These are phyloP conservation scores for Adelphocoris suturalis DNA, from an alignment of 2,888 invertebrate species.

Conservation along the genomic window DNA sequence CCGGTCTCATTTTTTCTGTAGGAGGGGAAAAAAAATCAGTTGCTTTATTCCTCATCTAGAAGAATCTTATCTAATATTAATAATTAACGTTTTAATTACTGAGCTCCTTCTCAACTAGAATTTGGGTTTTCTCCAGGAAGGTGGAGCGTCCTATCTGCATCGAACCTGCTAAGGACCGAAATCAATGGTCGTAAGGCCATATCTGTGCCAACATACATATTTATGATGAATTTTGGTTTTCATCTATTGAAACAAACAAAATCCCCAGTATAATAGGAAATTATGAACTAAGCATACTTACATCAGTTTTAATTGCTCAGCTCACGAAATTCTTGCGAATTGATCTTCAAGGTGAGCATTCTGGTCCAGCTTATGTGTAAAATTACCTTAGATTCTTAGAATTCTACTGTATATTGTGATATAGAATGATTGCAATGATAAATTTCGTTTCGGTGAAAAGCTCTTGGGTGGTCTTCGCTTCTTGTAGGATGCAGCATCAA, in stretches of 20 bases:
- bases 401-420: neutral
- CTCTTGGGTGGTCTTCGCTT: slow-evolving; percentile 12
- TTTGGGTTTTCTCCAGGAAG: neutral
- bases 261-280: neutral
- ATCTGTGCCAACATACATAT: neutral
- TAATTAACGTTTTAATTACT: neutral
- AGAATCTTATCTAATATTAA: neutral
- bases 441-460: neutral
- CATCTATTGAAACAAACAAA: neutral
- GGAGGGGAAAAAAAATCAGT: slow-evolving; percentile 20
- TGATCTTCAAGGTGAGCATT: slow-evolving; percentile 34
- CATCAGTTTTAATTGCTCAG: neutral
- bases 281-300: slow-evolving; percentile 32
- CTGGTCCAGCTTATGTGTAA: neutral
- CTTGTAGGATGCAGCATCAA: neutral
- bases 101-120: neutral
- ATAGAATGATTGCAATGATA: neutral
- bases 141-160: neutral
- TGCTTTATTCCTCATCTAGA: neutral
- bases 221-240: neutral
- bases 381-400: slow-evolving; percentile 1
- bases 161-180: neutral
- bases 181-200: neutral
- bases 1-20: slow-evolving; percentile 14
- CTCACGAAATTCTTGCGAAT: neutral